Percentiles rank a stretch among this genome's conserved stretches.
Evolutionary conservation across 1,140 invertebrate genomes (phyloP).

Genomic region (Halyomorpha halys): DNA sequence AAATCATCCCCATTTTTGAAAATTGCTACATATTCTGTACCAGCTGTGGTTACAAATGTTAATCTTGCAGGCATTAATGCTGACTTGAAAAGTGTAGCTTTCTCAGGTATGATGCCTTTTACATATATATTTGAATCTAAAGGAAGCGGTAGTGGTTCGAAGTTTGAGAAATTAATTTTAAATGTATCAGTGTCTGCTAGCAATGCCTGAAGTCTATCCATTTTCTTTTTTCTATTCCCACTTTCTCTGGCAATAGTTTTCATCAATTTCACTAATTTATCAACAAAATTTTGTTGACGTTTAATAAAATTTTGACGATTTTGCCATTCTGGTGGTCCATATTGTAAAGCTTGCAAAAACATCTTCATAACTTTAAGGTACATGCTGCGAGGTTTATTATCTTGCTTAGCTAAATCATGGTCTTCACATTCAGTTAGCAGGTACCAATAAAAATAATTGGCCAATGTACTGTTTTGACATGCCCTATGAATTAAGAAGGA

Average conservation of each 20-base stretch:
- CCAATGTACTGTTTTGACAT: slow-evolving; percentile 75
- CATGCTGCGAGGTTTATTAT: slow-evolving; percentile 67
- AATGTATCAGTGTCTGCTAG: slow-evolving; percentile 67
- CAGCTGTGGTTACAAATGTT: slow-evolving; percentile 74
- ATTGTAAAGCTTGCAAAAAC: slow-evolving; percentile 52
- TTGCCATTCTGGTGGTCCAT: slow-evolving; percentile 57
- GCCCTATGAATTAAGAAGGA: slow-evolving; percentile 85
- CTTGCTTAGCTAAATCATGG: slow-evolving; percentile 53
- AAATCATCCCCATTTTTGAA: slow-evolving; percentile 98
- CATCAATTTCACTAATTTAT: slow-evolving; percentile 80
- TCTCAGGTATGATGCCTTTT: slow-evolving; percentile 78
- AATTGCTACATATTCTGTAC: slow-evolving; percentile 87
- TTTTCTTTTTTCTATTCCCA: slow-evolving; percentile 84
- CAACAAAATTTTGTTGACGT: slow-evolving; percentile 81
- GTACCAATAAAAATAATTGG: slow-evolving; percentile 97
- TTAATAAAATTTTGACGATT: slow-evolving; percentile 57
- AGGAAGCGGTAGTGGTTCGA: slow-evolving; percentile 87
- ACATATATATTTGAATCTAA: slow-evolving; percentile 86
- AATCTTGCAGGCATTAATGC: slow-evolving; percentile 95
- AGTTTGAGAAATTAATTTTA: slow-evolving; percentile 82
- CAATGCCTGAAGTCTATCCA: slow-evolving; percentile 73
- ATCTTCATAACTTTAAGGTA: slow-evolving; percentile 80
- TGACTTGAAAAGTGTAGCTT: slow-evolving; percentile 90
- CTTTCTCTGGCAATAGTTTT: slow-evolving; percentile 84
- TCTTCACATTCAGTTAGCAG: slow-evolving; percentile 84